Base-by-base conservation (phyloP, 2,113 vertebrate genomes). In the Odocoileus hemionus region DNA sequence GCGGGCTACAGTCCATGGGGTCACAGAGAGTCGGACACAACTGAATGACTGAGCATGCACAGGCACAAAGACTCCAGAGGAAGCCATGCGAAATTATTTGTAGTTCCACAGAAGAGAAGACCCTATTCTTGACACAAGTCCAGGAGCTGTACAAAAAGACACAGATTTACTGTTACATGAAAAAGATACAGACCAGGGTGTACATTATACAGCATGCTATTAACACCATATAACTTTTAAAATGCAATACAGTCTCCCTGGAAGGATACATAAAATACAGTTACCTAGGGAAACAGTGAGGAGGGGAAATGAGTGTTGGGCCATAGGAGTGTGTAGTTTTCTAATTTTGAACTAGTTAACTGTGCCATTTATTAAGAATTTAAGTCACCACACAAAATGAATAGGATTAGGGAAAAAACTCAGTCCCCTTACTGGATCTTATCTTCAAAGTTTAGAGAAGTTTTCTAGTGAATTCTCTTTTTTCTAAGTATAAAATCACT, bases 151-250 rank as follows among this genome's bases (percentile, higher is more conserved):
- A 58, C 55, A 96, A 79, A 83, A 95, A 67, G 88, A 96, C 23
- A 94, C 43, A 23, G 39, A 45, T 76, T 78, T 28, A 23, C 9
- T 86, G 25, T 25, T 93, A 39, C 86, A 76, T 54, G 80, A 96
- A 55, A 97, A 64, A 82, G 98, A 98, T 86, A 96, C 88, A 85
- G 17, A 74, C 21, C 47, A 79, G 76, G 47, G 47, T 80, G 5
- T 80, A 33, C 47, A 52, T 30, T 80, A 33, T 80, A 52, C 16
- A 80, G 47, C 19, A 52, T 80, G 47, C 78, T 80, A n/a, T 74
- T 23, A 74, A 74, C 36, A 74, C 76, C n/a, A 4, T 23, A 52
- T 80, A 52, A 52, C 47, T 76, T 80, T 78, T 45, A 12, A n/a
- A 26, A 79, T 55, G 21, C 67, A 60, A 36, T 26, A 55, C 61